Evolutionary conservation across 2,888 invertebrate genomes (phyloP), one percentile per base, ranked within the genome.

Genomic region (Rambutsinella grinnellia): DNA sequence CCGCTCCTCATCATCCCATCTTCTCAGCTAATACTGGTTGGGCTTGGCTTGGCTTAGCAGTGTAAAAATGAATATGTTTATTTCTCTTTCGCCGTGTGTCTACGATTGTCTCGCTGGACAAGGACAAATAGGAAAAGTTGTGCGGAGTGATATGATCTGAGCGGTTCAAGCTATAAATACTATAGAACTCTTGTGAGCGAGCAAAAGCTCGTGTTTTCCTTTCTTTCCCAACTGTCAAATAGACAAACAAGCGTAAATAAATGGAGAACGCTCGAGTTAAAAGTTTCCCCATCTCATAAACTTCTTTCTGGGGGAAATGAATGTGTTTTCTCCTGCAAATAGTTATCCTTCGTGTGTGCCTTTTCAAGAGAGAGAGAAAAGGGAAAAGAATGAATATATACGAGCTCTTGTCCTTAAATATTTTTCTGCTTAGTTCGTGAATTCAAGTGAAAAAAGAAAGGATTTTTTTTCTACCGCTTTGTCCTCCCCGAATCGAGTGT

Each of bases 121-220:
- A 13, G 36, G 10, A 63, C 28, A 51, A 63, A 63, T 63, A 63
- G 63, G 10, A 17, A 51, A 63, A 63, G 51, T 63, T 63, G 47
- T 51, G 24, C 6, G 10, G 60, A 61, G n/a, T n/a, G 49, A 49
- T 49, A 49, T n/a, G 8, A 49, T 49, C 49, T 36, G n/a, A n/a
- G n/a, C 36, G 36, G 36, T 8, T 8, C 36, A 5, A 5, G 36
- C 36, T 36, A 36, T 36, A 36, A 36, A 36, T 36, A 36, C 5
- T 36, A 36, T 36, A n/a, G n/a, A n/a, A n/a, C n/a, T n/a, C n/a
- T n/a, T n/a, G n/a, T n/a, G n/a, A n/a, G n/a, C n/a, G n/a, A n/a
- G n/a, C n/a, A n/a, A n/a, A n/a, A n/a, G n/a, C n/a, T n/a, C 36
- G 13, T 36, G 36, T 36, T 36, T 36, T 36, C 36, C 13, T 36